These are phyloP conservation scores for Sclerodermus sp. DNA, from an alignment of 2,888 invertebrate species.

Conservation along the genomic window DNA sequence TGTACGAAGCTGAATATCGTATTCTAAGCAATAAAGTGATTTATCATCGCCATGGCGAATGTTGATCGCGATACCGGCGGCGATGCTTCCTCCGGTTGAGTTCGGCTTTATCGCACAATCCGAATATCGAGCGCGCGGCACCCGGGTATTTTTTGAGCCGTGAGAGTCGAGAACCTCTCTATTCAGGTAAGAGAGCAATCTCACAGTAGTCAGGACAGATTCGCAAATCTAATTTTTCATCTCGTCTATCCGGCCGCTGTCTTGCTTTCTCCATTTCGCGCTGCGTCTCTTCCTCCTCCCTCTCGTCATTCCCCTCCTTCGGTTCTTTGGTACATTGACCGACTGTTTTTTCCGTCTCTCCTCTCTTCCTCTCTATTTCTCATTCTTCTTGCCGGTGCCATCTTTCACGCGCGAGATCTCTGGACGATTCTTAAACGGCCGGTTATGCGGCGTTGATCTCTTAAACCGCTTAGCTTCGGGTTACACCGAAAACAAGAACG, in stretches of 20 bases:
- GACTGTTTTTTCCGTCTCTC: conserved; percentile 17
- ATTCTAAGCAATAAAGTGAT: too few species aligned
- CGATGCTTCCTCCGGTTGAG: too few species aligned
- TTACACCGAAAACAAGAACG: conserved; percentile 57
- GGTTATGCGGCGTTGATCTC: conserved; percentile 52
- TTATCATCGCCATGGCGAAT: too few species aligned
- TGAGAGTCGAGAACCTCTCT: too few species aligned
- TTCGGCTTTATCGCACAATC: too few species aligned
- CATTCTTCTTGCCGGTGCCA: conserved; percentile 9
- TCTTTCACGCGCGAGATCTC: conserved; percentile 40
- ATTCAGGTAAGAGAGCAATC: conserved; percentile 34
- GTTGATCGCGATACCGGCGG: too few species aligned
- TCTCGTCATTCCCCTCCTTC: conserved; percentile 10
- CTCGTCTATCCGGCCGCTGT: conserved; percentile 34
- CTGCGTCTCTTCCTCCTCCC: conserved; percentile 17
- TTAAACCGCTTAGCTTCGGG: conserved; percentile 58
- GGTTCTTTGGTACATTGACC: background rate
- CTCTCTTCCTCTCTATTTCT: conserved; percentile 11
- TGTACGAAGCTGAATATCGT: too few species aligned
- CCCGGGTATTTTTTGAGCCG: background rate
- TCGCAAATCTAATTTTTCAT: conserved; percentile 55
- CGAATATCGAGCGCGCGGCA: too few species aligned
- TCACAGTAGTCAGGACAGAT: conserved; percentile 50
- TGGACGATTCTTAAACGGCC: conserved; percentile 49
- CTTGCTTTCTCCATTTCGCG: conserved; percentile 23